Conservation (phyloP, 64 coral and sea anemone genomes). For the Pocillopora verrucosa region DNA sequence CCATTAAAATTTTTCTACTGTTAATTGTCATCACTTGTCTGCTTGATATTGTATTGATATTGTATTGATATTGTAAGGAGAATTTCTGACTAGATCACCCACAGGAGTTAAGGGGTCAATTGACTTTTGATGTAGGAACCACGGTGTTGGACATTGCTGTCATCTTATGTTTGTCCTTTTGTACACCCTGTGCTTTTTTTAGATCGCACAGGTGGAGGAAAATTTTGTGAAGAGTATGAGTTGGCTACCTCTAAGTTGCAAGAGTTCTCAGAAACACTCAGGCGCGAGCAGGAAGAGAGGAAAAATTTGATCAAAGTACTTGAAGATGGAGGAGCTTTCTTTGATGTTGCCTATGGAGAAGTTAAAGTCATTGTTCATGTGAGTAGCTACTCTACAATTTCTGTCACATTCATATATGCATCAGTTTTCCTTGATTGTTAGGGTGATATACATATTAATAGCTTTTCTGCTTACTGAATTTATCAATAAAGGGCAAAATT, state of each 20-base stretch:
- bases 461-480: background rate
- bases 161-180: background rate
- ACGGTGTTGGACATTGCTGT: background rate
- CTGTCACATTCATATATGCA: background rate
- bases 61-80: too few species aligned
- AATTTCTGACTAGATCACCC: too few species aligned
- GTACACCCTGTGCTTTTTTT: background rate
- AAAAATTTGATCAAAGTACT: conserved; percentile 53
- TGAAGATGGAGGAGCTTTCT: conserved; percentile 92
- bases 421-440: background rate
- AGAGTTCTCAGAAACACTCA: conserved; percentile 70
- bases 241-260: conserved; percentile 81
- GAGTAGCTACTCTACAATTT: background rate
- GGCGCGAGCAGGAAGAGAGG: conserved; percentile 73
- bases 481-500: too few species aligned
- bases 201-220: conserved; percentile 92
- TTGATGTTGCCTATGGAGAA: conserved; percentile 89
- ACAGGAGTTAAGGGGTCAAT: too few species aligned
- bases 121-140: too few species aligned
- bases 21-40: too few species aligned
- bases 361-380: conserved; percentile 98
- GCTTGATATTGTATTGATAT: too few species aligned
- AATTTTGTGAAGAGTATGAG: conserved; percentile 95
- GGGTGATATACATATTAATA: background rate
- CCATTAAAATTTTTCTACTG: too few species aligned